Percentiles rank a stretch among this genome's conserved stretches.
These are phyloP conservation scores for Nautilus pompilius DNA, from an alignment of 1,140 invertebrate genomes.

Conservation along the genomic window DNA sequence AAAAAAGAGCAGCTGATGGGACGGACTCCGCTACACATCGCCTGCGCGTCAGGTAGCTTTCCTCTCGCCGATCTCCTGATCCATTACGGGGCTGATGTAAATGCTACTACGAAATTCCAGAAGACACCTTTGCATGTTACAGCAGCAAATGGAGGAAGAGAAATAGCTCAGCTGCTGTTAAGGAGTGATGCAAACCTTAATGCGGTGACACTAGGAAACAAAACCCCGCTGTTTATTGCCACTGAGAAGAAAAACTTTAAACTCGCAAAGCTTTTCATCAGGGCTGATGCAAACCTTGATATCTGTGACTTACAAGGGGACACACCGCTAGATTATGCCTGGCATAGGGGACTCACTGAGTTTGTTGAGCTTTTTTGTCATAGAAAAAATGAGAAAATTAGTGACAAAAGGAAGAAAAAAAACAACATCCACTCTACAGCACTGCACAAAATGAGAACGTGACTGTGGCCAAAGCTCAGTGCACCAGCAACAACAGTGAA, in stretches of 20 bases:
- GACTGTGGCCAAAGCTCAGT: no score
- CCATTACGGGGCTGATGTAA: conserved; percentile 80
- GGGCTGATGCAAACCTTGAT: conserved; percentile 35
- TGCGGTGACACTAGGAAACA: conserved; percentile 31
- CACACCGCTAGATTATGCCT: conserved; percentile 38
- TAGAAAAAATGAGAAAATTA: conserved; percentile 30
- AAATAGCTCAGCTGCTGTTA: conserved; percentile 73
- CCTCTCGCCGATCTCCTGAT: conserved; percentile 67
- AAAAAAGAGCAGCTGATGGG: conserved; percentile 40
- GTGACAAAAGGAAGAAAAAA: conserved; percentile 35
- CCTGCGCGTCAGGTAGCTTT: conserved; percentile 27
- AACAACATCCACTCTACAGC: no score
- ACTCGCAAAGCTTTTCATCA: conserved; percentile 27
- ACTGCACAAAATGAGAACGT: no score
- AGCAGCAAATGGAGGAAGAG: conserved; percentile 63
- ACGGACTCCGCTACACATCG: conserved; percentile 35
- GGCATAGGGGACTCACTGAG: conserved; percentile 17
- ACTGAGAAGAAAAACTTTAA: conserved; percentile 25
- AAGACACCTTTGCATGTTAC: conserved; percentile 57
- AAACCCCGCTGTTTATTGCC: conserved; percentile 39
- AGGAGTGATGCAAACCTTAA: conserved; percentile 72
- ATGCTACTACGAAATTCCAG: conserved; percentile 75
- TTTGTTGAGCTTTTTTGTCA: conserved; percentile 25
- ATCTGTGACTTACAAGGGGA: conserved; percentile 39
- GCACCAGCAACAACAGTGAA: no score